A percentile compares a stretch with the other conserved stretches of the same genome.
Conservation (phyloP, 2,888 invertebrate genomes). For the Caprella mutica region DNA sequence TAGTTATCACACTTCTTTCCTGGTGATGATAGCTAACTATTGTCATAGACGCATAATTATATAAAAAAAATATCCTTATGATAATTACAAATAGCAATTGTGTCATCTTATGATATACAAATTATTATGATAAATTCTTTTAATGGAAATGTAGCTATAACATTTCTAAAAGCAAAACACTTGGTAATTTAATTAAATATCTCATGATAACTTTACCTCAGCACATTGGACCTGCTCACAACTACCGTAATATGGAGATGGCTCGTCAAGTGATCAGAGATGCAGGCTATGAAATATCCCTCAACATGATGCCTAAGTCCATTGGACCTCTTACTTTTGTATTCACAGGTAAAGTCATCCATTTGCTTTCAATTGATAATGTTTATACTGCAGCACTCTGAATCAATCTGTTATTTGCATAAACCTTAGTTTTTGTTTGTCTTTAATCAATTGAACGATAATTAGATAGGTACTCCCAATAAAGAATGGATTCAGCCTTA, state of each 20-base stretch:
- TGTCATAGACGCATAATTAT: neutral
- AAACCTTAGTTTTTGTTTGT: no score
- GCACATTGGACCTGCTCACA: constrained; percentile 97
- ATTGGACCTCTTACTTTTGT: constrained; percentile 94
- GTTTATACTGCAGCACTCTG: no score
- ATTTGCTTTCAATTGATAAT: no score
- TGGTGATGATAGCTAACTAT: no score
- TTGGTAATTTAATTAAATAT: neutral
- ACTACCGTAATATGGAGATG: constrained; percentile 95
- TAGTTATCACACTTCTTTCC: neutral
- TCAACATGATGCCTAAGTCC: constrained; percentile 93
- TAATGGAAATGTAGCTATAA: neutral
- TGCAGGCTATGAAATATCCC: constrained; percentile 95
- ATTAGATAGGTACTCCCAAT: no score
- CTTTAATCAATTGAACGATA: no score
- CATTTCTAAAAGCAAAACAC: neutral
- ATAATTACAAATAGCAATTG: neutral
- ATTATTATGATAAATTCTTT: neutral
- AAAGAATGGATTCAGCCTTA: no score
- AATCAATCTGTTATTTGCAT: no score
- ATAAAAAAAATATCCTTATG: neutral
- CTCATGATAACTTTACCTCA: constrained; percentile 39
- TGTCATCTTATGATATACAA: neutral
- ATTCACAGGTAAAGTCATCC: no score
- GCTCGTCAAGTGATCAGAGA: constrained; percentile 93